Conservation (phyloP, 2,797 vertebrate genomes). For the Bucorvus abyssinicus region DNA sequence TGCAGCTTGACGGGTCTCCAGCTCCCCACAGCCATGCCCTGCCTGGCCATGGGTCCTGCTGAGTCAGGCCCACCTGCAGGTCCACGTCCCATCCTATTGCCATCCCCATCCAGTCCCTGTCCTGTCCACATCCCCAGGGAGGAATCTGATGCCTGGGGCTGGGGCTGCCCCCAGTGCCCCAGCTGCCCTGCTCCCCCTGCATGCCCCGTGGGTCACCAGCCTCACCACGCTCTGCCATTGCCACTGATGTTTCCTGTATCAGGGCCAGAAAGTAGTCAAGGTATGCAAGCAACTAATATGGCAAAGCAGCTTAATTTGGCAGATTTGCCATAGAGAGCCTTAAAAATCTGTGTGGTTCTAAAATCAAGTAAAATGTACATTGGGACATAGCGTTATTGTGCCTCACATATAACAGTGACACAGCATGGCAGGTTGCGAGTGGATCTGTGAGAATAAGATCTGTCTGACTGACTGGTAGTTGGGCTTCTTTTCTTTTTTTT, state of each 20-base stretch:
- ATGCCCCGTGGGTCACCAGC: rapidly evolving
- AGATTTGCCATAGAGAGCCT: neutral
- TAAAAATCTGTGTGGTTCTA: neutral
- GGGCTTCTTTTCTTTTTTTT: neutral
- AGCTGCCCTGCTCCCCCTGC: neutral
- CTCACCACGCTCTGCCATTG: neutral
- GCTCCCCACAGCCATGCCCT: neutral
- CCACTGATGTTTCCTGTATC: neutral
- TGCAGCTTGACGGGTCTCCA: neutral
- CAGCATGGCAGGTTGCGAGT: neutral
- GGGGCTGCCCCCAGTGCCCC: neutral
- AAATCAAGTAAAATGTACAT: neutral
- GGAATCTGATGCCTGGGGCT: neutral
- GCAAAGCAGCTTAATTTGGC: neutral
- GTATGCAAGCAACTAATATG: neutral
- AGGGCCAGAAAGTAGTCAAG: neutral
- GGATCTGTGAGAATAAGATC: neutral
- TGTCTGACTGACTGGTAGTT: neutral
- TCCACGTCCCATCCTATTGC: neutral
- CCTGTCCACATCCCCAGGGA: rapidly evolving
- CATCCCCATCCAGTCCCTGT: no score
- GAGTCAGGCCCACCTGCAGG: neutral
- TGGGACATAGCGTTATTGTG: neutral
- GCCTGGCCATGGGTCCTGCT: neutral
- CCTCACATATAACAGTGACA: neutral